Conservation (phyloP, 2,113 vertebrate species). For the Tyto alba region DNA sequence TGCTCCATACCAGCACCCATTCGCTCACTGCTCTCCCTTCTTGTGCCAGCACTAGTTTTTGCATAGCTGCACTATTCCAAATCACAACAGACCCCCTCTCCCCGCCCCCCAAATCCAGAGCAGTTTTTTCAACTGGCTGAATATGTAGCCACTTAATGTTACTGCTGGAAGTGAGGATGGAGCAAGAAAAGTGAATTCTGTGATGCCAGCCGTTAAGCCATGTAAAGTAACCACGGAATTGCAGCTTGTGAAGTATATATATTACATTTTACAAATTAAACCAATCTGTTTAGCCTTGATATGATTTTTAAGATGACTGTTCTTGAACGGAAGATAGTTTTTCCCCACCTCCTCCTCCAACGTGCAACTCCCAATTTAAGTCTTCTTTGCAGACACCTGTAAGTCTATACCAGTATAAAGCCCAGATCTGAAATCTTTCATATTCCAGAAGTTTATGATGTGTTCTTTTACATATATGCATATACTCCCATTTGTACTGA, state of each 20-base stretch:
- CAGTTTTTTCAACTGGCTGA: not conserved
- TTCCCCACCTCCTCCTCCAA: not conserved
- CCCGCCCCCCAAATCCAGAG: not conserved
- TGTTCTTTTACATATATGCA: not conserved
- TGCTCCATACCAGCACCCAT: not conserved
- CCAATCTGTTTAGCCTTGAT: not conserved
- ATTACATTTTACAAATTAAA: not conserved
- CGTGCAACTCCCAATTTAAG: not conserved
- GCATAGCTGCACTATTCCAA: not conserved
- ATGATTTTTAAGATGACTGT: not conserved
- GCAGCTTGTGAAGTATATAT: not conserved
- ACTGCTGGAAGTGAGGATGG: not conserved
- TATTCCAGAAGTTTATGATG: not conserved
- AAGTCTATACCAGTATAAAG: not conserved
- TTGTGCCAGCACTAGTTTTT: not conserved
- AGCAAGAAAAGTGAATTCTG: not conserved
- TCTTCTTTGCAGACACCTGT: not conserved
- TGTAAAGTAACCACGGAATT: not conserved
- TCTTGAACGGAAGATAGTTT: not conserved
- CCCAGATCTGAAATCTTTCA: not conserved
- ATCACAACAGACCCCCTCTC: not conserved
- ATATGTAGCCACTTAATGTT: not conserved
- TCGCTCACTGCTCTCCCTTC: not conserved
- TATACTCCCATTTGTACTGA: not conserved
- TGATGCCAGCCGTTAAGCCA: not conserved